These are phyloP conservation scores for Tympanuchus pallidicinctus DNA, from an alignment of 2,113 vertebrate genomes.

Conservation along the genomic window DNA sequence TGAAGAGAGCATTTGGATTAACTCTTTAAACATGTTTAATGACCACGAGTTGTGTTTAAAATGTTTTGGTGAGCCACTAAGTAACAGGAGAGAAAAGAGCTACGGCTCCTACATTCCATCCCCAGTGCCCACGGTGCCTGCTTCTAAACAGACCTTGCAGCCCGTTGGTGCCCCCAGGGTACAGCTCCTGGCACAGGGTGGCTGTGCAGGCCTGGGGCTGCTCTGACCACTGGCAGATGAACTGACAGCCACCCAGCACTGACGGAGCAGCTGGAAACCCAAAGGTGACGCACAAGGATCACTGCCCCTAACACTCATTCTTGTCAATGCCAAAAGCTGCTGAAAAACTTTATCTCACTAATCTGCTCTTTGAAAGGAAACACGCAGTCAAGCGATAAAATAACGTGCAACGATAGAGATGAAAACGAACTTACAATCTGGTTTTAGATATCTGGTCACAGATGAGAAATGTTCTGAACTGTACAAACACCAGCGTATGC, in stretches of 20 bases:
- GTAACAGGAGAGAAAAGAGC: neutral
- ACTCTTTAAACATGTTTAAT: neutral
- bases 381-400: slow-evolving; percentile 47
- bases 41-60: too few species aligned
- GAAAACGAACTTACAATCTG: slow-evolving; percentile 13
- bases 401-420: neutral
- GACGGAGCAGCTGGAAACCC: neutral
- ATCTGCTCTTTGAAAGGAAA: slow-evolving; percentile 51
- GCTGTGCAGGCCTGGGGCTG: neutral
- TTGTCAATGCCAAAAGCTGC: neutral
- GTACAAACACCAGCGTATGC: neutral
- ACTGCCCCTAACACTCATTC: neutral
- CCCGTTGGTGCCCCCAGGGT: neutral
- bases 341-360: slow-evolving; percentile 32
- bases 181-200: neutral
- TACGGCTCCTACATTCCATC: neutral
- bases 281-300: neutral
- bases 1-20: neutral
- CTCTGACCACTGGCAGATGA: neutral
- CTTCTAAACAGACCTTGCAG: neutral
- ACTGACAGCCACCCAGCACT: neutral
- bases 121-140: neutral
- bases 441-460: neutral
- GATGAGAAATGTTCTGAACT: neutral
- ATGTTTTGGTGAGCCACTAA: neutral